A percentile compares a stretch with the other conserved stretches of the same genome.
These are phyloP conservation scores for Halichoerus grypus DNA, from an alignment of 2,113 vertebrate genomes.

Conservation along the genomic window DNA sequence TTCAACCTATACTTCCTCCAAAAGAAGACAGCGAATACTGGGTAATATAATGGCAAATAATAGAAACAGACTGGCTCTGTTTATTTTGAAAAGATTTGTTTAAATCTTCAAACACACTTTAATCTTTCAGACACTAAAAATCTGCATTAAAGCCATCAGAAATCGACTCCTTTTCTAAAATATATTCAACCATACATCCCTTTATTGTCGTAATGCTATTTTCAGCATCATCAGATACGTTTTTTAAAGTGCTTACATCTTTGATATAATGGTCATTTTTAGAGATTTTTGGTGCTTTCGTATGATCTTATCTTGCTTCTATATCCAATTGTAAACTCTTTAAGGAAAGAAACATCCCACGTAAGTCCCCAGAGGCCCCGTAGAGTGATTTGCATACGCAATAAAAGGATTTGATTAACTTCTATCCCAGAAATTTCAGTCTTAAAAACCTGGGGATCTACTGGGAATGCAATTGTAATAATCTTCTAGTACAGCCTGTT, in stretches of 20 bases:
- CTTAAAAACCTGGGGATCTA: constrained; percentile 66
- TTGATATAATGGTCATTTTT: not conserved
- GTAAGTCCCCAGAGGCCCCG: not conserved
- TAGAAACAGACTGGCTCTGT: not conserved
- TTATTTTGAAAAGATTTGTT: not conserved
- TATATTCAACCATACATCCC: not conserved
- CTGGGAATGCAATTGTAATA: constrained; percentile 71
- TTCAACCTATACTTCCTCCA: not conserved
- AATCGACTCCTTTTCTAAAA: not conserved
- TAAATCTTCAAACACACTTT: not conserved
- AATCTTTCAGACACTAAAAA: constrained; percentile 2
- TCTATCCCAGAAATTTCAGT: constrained; percentile 70
- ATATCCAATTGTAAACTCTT: constrained; percentile 60
- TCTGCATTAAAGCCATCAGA: not conserved
- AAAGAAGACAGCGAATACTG: constrained; percentile 28
- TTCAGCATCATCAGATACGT: not conserved
- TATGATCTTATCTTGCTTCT: constrained; percentile 19
- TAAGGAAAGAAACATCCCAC: constrained; percentile 39
- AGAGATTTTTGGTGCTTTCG: not conserved
- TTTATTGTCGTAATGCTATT: not conserved
- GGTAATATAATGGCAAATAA: not conserved
- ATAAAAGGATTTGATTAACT: constrained; percentile 76
- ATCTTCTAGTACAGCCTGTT: not conserved
- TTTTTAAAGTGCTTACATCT: constrained; percentile 9
- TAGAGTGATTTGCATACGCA: constrained; percentile 68